A percentile compares a stretch with the other conserved stretches of the same genome.
Conservation (phyloP, 2,797 vertebrate genomes). For the Ceryle rudis region DNA sequence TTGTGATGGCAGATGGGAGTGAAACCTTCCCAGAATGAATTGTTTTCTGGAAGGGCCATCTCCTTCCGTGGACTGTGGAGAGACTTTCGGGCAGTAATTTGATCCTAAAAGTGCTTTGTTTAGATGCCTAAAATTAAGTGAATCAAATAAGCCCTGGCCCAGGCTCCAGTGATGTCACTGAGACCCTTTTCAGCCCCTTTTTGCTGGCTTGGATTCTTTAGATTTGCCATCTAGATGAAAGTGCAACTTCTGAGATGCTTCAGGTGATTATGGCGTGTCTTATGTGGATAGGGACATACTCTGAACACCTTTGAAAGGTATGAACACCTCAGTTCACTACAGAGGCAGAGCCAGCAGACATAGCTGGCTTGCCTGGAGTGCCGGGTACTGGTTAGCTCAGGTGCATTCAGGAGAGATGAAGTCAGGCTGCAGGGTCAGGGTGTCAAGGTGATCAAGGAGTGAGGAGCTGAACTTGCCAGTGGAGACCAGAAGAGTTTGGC, state of each 20-base stretch:
- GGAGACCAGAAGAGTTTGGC: not conserved
- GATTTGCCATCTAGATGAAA: not conserved
- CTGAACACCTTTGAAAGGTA: not conserved
- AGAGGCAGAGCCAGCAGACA: not conserved
- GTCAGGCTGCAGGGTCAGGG: not conserved
- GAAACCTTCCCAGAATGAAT: slow-evolving; percentile 59
- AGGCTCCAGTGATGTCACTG: not conserved
- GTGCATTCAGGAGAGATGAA: not conserved
- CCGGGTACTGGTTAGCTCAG: not conserved
- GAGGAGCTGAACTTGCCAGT: not conserved
- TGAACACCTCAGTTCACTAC: not conserved
- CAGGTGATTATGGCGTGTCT: not conserved
- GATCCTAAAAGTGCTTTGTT: slow-evolving; percentile 55
- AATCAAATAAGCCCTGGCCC: not conserved
- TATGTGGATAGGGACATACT: not conserved
- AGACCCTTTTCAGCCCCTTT: not conserved
- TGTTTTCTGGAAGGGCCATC: slow-evolving; percentile 56
- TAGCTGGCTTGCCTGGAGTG: not conserved
- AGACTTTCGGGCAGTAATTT: slow-evolving; percentile 48
- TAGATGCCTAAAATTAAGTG: slow-evolving; percentile 45
- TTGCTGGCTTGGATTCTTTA: not conserved
- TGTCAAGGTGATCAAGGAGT: not conserved
- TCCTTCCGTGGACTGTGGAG: slow-evolving; percentile 34
- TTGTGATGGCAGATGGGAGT: slow-evolving; percentile 2
- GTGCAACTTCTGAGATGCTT: not conserved